A percentile compares a stretch with the other conserved stretches of the same genome.
Conservation (phyloP, 2,888 invertebrate genomes). For the Dexiosoma caninum region DNA sequence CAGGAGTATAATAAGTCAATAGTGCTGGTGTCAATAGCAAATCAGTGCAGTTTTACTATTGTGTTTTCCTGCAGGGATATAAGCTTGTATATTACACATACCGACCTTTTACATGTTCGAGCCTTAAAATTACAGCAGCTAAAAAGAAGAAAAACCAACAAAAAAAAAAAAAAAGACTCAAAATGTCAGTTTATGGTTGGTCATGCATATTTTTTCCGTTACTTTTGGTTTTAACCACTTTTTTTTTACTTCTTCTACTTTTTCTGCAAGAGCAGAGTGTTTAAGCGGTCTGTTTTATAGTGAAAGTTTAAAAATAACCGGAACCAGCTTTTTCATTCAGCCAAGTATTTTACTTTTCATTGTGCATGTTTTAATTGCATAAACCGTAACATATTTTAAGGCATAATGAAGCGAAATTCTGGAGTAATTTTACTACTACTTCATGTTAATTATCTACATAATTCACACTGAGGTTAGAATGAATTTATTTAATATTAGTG, state of each 20-base stretch:
- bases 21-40: too few species aligned
- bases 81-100: too few species aligned
- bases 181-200: constrained; percentile 36
- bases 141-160: too few species aligned
- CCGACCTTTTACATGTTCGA: background rate
- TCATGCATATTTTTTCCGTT: constrained; percentile 20
- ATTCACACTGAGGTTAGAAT: background rate
- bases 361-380: background rate
- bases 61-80: background rate
- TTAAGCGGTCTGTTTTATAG: constrained; percentile 30
- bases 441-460: constrained; percentile 33
- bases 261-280: background rate
- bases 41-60: too few species aligned
- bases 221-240: constrained; percentile 7
- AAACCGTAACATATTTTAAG: constrained; percentile 19
- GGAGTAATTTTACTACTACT: background rate
- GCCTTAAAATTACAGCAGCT: background rate
- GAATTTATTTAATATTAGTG: constrained; percentile 2
- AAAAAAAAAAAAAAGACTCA: constrained; percentile 8
- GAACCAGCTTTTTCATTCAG: background rate
- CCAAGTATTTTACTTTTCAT: background rate
- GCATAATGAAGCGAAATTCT: constrained; percentile 40
- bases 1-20: too few species aligned
- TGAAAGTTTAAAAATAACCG: constrained; percentile 46
- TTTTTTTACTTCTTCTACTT: background rate